Evolutionary conservation across 2,888 invertebrate genomes (phyloP).

Genomic region (Pachycephus smyrnensis): DNA sequence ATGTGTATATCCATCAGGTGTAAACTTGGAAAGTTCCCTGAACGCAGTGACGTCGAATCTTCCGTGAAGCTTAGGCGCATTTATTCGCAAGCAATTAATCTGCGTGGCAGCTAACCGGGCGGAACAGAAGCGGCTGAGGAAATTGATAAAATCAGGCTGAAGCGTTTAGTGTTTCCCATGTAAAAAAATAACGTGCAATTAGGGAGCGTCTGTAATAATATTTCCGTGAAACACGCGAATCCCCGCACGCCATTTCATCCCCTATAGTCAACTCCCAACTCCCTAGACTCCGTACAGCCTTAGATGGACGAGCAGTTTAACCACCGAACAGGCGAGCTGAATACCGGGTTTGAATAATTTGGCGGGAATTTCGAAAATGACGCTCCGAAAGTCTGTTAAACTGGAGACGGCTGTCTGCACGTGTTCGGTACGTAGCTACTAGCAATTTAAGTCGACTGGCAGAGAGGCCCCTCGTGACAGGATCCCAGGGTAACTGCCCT

Average conservation of each 20-base stretch:
- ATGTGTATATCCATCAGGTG: background rate
- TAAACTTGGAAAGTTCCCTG: background rate
- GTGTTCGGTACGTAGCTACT: background rate
- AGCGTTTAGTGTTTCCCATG: background rate
- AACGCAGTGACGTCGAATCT: background rate
- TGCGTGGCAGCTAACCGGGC: background rate
- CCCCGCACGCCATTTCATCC: background rate
- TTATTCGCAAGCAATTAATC: background rate
- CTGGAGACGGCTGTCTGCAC: background rate
- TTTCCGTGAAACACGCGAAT: constrained; percentile 8
- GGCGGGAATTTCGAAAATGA: background rate
- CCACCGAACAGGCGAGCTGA: background rate
- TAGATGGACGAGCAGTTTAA: background rate
- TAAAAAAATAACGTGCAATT: background rate
- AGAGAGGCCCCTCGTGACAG: background rate
- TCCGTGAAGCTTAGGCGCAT: background rate
- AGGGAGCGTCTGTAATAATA: constrained; percentile 1
- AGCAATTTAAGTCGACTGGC: background rate
- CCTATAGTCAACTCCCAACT: background rate
- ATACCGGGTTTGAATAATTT: background rate
- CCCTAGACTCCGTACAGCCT: background rate
- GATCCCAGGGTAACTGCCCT: background rate
- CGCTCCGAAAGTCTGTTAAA: background rate
- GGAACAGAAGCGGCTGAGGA: background rate
- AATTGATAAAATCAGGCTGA: constrained; percentile 1